Evolutionary conservation across 2,888 invertebrate species (phyloP).

Genomic region (Cephus pulcher): DNA sequence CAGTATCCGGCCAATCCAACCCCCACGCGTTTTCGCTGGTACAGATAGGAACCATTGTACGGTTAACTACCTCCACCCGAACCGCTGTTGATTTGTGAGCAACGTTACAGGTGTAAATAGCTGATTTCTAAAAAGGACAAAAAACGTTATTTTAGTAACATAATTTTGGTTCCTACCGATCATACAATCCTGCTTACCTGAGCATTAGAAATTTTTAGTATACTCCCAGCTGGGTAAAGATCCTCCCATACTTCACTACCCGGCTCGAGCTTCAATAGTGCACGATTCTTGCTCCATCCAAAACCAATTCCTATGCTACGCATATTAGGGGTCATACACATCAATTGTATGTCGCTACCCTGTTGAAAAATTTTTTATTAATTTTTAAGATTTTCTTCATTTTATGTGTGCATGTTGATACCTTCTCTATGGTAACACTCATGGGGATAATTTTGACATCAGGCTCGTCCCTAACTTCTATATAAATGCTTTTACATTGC

Average conservation of each 20-base stretch:
- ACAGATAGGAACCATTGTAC: constrained; percentile 71
- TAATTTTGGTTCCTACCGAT: background rate
- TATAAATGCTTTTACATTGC: constrained; percentile 74
- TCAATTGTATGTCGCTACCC: constrained; percentile 78
- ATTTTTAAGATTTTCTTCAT: background rate
- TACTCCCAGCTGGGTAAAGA: constrained; percentile 85
- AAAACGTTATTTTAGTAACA: background rate
- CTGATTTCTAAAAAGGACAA: constrained; percentile 74
- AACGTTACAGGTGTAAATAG: constrained; percentile 82
- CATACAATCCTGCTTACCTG: constrained; percentile 70
- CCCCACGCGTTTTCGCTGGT: constrained; percentile 71
- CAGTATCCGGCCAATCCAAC: constrained; percentile 76
- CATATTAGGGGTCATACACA: constrained; percentile 76
- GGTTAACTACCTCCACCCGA: constrained; percentile 76
- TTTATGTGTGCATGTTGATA: constrained; percentile 48
- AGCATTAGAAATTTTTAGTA: constrained; percentile 81
- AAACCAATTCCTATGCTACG: constrained; percentile 73
- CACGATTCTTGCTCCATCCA: constrained; percentile 85
- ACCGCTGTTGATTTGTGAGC: constrained; percentile 73
- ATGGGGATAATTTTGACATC: constrained; percentile 77
- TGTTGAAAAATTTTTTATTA: constrained; percentile 50
- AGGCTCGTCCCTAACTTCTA: constrained; percentile 74
- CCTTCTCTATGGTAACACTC: constrained; percentile 78
- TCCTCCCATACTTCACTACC: constrained; percentile 88
- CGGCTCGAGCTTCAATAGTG: constrained; percentile 78